phyloP scores from a whole-genome alignment of 2,797 vertebrate genomes.

The Perdix hodgsoniae region DNA sequence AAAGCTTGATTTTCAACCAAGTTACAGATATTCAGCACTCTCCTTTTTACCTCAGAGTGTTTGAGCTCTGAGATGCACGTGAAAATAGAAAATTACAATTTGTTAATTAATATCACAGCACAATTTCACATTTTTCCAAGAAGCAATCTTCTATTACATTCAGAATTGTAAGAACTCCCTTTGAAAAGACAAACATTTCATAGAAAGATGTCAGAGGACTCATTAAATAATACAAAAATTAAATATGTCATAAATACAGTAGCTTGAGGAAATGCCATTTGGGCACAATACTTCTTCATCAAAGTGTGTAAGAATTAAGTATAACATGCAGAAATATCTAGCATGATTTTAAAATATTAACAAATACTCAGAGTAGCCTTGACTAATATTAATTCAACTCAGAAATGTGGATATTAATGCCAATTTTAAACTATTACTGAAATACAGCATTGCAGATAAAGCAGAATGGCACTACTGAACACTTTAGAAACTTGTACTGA shows the following conservation, averaged over 20 bases:
- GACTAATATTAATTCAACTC: background rate
- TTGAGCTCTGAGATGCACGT: background rate
- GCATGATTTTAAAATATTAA: background rate
- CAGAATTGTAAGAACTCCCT: background rate
- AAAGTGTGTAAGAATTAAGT: background rate
- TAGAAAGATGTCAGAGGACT: background rate
- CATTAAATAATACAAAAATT: background rate
- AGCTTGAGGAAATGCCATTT: background rate
- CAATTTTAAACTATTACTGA: background rate
- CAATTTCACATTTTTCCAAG: background rate
- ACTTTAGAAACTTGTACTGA: background rate
- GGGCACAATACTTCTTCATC: background rate
- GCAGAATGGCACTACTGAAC: background rate
- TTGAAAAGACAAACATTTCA: background rate
- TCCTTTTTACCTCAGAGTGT: background rate
- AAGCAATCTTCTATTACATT: background rate
- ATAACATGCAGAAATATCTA: background rate
- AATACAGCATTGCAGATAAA: background rate
- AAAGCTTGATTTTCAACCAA: constrained; percentile 7
- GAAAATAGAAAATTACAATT: background rate
- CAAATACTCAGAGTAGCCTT: background rate
- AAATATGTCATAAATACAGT: background rate
- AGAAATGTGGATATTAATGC: background rate
- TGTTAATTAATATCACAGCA: background rate
- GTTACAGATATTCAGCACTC: background rate